Evolutionary conservation across 2,113 vertebrate species (phyloP).

Genomic region (Arenaria interpres): DNA sequence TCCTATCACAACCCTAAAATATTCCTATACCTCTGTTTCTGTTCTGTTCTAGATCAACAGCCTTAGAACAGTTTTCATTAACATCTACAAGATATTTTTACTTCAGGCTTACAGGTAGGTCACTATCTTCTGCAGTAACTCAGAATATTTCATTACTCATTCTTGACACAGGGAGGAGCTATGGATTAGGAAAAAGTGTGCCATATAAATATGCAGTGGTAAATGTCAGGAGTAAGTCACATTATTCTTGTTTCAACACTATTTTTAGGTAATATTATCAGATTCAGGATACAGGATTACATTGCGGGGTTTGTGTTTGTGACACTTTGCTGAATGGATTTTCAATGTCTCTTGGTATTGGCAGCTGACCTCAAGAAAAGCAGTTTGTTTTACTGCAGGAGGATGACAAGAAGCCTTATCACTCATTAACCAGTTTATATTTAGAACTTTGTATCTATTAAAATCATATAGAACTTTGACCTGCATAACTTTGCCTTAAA

Average conservation of each 20-base stretch:
- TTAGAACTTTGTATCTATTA: conserved; percentile 25
- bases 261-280: not conserved
- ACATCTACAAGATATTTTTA: conserved; percentile 88
- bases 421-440: conserved; percentile 4
- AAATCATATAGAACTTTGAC: conserved; percentile 14
- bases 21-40: not conserved
- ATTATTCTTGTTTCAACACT: not conserved
- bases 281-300: not conserved
- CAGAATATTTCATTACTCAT: not conserved
- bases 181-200: not conserved
- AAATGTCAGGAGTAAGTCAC: not conserved
- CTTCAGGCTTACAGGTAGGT: conserved; percentile 92
- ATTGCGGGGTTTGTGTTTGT: not conserved
- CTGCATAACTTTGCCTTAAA: not conserved
- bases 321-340: not conserved
- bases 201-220: not conserved
- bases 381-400: not conserved
- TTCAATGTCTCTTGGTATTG: not conserved
- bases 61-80: conserved; percentile 80
- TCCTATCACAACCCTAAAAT: not conserved
- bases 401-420: not conserved
- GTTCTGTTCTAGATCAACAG: conserved; percentile 82
- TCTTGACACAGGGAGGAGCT: not conserved
- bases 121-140: not conserved
- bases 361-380: not conserved